Percentiles rank a stretch among this genome's conserved stretches.
Evolutionary conservation across 2,113 vertebrate genomes (phyloP).

Genomic region (Channa argus): DNA sequence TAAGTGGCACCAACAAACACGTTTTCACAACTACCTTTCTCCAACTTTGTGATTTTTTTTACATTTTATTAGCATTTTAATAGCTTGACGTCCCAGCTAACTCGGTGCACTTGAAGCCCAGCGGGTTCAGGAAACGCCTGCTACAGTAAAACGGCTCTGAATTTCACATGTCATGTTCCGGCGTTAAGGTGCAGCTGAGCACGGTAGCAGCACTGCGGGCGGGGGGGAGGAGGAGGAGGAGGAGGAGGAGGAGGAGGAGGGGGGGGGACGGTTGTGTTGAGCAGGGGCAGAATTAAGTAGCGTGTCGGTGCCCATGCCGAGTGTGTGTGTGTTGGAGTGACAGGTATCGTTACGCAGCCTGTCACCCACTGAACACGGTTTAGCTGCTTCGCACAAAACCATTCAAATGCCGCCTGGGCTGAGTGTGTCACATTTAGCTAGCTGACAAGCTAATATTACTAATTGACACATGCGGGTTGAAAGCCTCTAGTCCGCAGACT

Average conservation of each 20-base stretch:
- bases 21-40: background rate
- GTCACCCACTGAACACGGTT: constrained; percentile 46
- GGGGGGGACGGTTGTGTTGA: background rate
- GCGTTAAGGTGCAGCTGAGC: background rate
- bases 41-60: background rate
- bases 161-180: rapidly evolving
- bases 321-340: constrained; percentile 24
- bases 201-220: too few species aligned
- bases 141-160: background rate
- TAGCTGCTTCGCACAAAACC: constrained; percentile 63
- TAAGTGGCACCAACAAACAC: background rate
- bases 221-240: too few species aligned
- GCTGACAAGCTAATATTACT: constrained; percentile 42
- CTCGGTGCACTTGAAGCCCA: too few species aligned
- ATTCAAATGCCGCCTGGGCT: constrained; percentile 30
- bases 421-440: constrained; percentile 49
- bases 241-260: too few species aligned
- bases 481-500: background rate
- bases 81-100: background rate
- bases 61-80: background rate
- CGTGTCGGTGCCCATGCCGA: constrained; percentile 11
- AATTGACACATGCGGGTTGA: constrained; percentile 30
- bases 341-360: constrained; percentile 55
- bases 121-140: background rate
- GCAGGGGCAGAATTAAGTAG: background rate